Evolutionary conservation across 1,140 invertebrate species (phyloP).

Genomic region (Stegodyphus dumicola): DNA sequence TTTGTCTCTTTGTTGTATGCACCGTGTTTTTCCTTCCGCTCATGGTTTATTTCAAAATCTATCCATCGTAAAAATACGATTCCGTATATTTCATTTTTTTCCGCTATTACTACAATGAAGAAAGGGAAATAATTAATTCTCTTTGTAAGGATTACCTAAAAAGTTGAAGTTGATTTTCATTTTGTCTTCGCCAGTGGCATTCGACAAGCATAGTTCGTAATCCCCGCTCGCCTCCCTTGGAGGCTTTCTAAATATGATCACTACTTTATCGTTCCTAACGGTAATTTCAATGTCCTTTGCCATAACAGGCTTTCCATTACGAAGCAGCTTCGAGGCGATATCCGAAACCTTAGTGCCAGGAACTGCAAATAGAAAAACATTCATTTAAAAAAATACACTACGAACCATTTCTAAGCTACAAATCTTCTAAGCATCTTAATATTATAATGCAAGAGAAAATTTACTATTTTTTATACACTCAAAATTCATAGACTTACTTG

Average conservation of each 20-base stretch:
- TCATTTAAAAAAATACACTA: neutral
- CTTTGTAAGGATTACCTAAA: slow-evolving; percentile 48
- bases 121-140: too few relatives aligned
- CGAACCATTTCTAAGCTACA: neutral
- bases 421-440: neutral
- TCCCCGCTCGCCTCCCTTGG: slow-evolving; percentile 78
- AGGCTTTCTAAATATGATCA: slow-evolving; percentile 91
- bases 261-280: slow-evolving; percentile 88
- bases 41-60: too few relatives aligned
- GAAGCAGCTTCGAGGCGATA: slow-evolving; percentile 87
- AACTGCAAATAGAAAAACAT: slow-evolving; percentile 69
- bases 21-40: too few relatives aligned
- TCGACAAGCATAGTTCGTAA: slow-evolving; percentile 87
- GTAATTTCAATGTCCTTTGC: slow-evolving; percentile 90
- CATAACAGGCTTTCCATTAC: slow-evolving; percentile 87
- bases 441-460: neutral
- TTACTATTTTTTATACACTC: too few relatives aligned
- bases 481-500: slow-evolving; percentile 74
- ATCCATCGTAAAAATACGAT: too few relatives aligned
- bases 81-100: too few relatives aligned
- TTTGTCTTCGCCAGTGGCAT: slow-evolving; percentile 87
- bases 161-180: slow-evolving; percentile 86
- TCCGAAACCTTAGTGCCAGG: slow-evolving; percentile 85
- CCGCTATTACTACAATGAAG: too few relatives aligned
- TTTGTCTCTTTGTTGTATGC: too few relatives aligned